Base-by-base conservation (phyloP, 2,113 vertebrate genomes). In the Fregata magnificens region DNA sequence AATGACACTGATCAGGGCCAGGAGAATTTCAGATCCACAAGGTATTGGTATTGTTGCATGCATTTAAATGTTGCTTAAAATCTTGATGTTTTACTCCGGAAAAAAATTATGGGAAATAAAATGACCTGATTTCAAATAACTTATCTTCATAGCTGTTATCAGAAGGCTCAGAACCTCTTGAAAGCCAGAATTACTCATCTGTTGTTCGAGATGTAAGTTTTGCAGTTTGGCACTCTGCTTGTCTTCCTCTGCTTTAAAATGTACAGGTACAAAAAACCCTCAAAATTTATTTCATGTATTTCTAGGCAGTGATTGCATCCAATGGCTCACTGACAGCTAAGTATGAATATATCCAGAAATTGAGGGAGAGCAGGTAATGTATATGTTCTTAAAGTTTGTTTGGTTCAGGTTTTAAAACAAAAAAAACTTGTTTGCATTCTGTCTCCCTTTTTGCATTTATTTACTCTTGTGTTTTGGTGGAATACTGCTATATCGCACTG, bases 291-390 rank as follows among this genome's bases (percentile, higher is more conserved):
- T 93, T 92, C 56, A 22, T 95, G 5, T 96, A 70, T 79, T 98
- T 74, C 18, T 97, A 99, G 99, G 99, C 99, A 95, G 98, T 99
- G 95, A 99, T 99, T 98, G 98, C 99, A 49, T 99, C 99, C 67
- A 99, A 99, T 53, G 99, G 99, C 93, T 97, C 88, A n/a, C 98
- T 99, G 94, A 99, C 99, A 95, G 98, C 99, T 17, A 99, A 99
- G 94, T 99, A 99, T 98, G 99, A 99, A 89, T 99, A 99, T 96
- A 99, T 99, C 72, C 98, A 99, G 97, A 99, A 99, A 95, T 93
- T 99, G 61, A 98, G 99, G 86, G 99, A 99, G 66, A 98, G 81
- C 97, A 99, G 99, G 99, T 99, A 98, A 96, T 95, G 67, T 94
- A 73, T 89, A 88, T 10, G 28, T 76, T 85, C 19, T 79, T 65